Evolutionary conservation across 2,113 vertebrate species (phyloP).

Genomic region (Notarius quadriscutis): DNA sequence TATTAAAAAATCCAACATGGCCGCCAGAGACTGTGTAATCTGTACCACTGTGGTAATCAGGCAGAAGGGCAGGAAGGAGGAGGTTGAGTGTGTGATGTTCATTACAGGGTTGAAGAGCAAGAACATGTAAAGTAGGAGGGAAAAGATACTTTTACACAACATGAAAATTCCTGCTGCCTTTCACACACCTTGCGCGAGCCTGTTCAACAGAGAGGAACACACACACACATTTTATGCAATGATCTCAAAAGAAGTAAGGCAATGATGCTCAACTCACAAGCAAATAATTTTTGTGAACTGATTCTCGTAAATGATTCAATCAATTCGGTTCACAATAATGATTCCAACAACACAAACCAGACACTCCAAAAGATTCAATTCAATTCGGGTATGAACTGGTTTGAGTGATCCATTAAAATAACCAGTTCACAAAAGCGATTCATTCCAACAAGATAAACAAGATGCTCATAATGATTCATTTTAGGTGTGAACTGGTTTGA

Average conservation of each 20-base stretch:
- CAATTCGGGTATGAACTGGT: no score
- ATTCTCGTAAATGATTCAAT: not conserved
- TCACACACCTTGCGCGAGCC: not conserved
- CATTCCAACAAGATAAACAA: not conserved
- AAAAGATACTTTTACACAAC: constrained; percentile 5
- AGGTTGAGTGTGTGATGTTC: not conserved
- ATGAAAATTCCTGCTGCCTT: constrained; percentile 18
- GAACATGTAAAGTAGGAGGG: not conserved
- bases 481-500: not conserved
- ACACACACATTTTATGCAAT: not conserved
- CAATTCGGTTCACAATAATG: not conserved
- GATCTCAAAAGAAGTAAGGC: no score
- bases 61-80: not conserved
- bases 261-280: not conserved
- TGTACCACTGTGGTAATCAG: constrained; percentile 57
- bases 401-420: no score
- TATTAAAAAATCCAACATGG: constrained; percentile 60
- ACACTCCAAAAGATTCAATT: not conserved
- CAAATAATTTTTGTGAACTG: not conserved
- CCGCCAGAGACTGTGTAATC: constrained; percentile 59
- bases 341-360: not conserved
- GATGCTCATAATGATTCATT: not conserved
- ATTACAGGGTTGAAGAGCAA: not conserved
- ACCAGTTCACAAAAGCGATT: not conserved
- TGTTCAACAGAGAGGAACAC: not conserved